Conservation (phyloP, 1,140 invertebrate genomes). For the Drosophila setifemur region DNA sequence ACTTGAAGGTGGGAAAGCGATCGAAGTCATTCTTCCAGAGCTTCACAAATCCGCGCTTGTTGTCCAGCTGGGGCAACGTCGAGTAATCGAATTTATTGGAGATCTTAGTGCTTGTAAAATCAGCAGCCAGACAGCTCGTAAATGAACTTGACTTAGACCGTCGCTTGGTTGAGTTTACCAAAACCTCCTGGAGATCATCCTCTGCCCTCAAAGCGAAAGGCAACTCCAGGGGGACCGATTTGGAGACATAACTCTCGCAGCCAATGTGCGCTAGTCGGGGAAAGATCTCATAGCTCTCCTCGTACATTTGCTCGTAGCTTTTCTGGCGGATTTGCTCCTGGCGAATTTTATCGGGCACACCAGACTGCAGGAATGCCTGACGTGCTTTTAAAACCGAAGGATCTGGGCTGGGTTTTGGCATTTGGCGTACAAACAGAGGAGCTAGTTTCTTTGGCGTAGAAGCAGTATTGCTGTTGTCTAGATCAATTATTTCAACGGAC, state of each 20-base stretch:
- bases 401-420: conserved; percentile 84
- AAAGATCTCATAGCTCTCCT: conserved; percentile 83
- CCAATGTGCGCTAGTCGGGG: conserved; percentile 83
- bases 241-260: neutral
- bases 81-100: neutral
- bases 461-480: conserved; percentile 56
- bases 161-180: neutral
- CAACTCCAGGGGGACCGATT: neutral
- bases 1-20: conserved; percentile 79
- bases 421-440: conserved; percentile 84
- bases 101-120: conserved; percentile 9
- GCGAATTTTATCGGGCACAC: conserved; percentile 84
- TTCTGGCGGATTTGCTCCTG: conserved; percentile 83
- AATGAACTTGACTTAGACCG: conserved; percentile 28
- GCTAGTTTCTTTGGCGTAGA: conserved; percentile 83
- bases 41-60: conserved; percentile 70
- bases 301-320: conserved; percentile 69
- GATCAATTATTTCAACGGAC: conserved; percentile 54
- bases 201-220: conserved; percentile 21
- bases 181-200: neutral
- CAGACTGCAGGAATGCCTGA: conserved; percentile 85
- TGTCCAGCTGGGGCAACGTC: conserved; percentile 53
- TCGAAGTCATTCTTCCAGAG: conserved; percentile 72
- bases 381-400: conserved; percentile 84
- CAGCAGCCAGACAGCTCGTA: conserved; percentile 28